Evolutionary conservation across 2,797 vertebrate genomes (phyloP), one percentile per base, ranked within the genome.

Genomic region (Monodelphis domestica): DNA sequence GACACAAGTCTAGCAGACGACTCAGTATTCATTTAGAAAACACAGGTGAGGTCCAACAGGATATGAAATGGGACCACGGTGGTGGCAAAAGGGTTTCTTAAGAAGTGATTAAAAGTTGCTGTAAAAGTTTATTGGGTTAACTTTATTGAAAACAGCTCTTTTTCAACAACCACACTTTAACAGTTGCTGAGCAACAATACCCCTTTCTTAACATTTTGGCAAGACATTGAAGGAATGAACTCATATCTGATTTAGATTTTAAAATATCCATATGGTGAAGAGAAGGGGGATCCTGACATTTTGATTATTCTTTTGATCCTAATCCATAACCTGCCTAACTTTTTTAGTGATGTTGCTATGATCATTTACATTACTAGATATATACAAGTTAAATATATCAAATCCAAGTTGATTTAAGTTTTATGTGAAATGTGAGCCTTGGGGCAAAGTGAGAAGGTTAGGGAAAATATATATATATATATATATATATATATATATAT

Each of bases 171-270:
- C 63, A 91, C 93, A 96, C 59, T 98, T 97, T 97, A 95, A 92
- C 91, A 95, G 97, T 98, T 98, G 98, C 98, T 96, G 97, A 94
- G 98, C 97, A 98, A 98, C 97, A 55, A 78, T 70, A 12, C 50
- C 12, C 29, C 59, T 14, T 70, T 96, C 96, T n/a, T n/a, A n/a
- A n/a, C 93, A 96, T 97, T 98, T 98, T 97, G 96, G 97, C 95
- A 97, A 97, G 95, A 95, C 59, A 95, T 95, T 89, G 94, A 96
- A 98, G 96, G 97, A 98, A 97, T 95, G 96, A 98, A 94, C 95
- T 90, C 93, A 0, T 98, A 97, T 98, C 97, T 95, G 93, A 56
- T 12, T 97, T 97, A 95, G 94, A 97, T 98, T 97, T 98, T 97
- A 98, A 97, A 98, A 97, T 96, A 97, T 96, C 93, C 95, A 94